Conservation (phyloP, 2,888 invertebrate species). For the Lottia gigantea region DNA sequence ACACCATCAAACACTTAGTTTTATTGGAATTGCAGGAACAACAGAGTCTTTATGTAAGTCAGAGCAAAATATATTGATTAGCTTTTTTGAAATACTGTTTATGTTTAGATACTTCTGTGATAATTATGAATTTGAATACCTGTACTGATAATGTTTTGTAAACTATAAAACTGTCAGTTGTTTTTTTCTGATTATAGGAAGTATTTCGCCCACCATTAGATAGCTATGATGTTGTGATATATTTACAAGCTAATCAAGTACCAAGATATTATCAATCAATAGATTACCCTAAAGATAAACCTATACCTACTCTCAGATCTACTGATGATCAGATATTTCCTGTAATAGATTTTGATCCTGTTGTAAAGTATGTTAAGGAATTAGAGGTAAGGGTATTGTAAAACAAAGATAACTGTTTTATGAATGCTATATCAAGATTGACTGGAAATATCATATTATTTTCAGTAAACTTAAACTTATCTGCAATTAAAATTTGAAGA, state of each 20-base stretch:
- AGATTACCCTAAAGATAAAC: slow-evolving; percentile 45
- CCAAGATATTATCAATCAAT: slow-evolving; percentile 71
- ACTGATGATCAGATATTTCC: slow-evolving; percentile 72
- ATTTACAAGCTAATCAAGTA: slow-evolving; percentile 72
- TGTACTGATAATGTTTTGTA: no score
- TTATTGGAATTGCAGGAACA: no score
- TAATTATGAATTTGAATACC: no score
- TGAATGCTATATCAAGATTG: no score
- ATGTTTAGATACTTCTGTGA: no score
- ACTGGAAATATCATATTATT: not conserved
- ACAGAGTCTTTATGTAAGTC: no score
- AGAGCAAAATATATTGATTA: no score
- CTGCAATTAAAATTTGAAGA: not conserved
- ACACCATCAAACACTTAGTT: no score
- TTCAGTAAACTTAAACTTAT: not conserved
- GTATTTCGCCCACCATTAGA: slow-evolving; percentile 77
- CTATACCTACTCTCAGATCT: not conserved
- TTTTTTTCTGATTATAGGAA: slow-evolving; percentile 48
- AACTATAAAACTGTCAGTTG: no score
- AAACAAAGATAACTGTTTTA: not conserved
- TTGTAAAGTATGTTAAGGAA: slow-evolving; percentile 78
- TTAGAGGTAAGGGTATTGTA: slow-evolving; percentile 75
- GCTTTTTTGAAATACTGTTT: no score
- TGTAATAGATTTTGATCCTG: slow-evolving; percentile 82
- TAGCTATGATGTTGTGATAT: slow-evolving; percentile 83